Evolutionary conservation across 2,797 vertebrate species (phyloP).

Genomic region (Antrozous pallidus): DNA sequence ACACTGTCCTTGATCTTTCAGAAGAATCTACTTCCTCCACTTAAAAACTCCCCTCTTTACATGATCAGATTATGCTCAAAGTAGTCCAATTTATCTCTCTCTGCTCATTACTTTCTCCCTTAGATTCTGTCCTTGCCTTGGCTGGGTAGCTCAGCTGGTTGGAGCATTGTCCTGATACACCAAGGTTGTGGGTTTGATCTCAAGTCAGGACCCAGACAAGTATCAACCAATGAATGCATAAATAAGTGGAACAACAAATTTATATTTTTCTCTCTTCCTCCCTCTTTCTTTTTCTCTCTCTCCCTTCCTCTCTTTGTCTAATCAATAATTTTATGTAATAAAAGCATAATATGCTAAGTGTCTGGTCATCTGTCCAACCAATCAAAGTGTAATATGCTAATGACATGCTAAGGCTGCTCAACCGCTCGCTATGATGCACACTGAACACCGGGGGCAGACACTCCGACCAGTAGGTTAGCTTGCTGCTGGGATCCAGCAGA

Average conservation of each 20-base stretch:
- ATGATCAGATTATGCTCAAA: slow-evolving; percentile 13
- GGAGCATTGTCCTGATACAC: background rate
- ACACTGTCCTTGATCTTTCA: slow-evolving; percentile 55
- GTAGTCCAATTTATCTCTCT: slow-evolving; percentile 18
- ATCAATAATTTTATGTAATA: background rate
- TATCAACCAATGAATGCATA: background rate
- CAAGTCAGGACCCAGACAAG: background rate
- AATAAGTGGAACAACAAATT: background rate
- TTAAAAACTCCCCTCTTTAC: slow-evolving; percentile 13
- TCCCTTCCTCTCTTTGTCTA: background rate
- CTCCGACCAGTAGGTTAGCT: too few relatives aligned
- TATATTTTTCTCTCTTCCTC: background rate
- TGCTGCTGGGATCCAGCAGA: too few relatives aligned
- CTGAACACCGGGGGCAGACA: too few relatives aligned
- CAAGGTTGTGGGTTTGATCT: background rate
- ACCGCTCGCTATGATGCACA: too few relatives aligned
- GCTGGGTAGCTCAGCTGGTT: background rate
- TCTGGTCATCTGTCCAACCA: too few relatives aligned
- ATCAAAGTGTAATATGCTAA: too few relatives aligned
- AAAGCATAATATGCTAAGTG: too few relatives aligned
- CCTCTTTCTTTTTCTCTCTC: background rate
- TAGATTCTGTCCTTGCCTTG: background rate
- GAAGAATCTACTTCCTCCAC: slow-evolving; percentile 39
- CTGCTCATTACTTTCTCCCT: background rate
- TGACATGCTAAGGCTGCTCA: too few relatives aligned